Conservation (phyloP, 1,140 invertebrate species). For the Papilio polytes region DNA sequence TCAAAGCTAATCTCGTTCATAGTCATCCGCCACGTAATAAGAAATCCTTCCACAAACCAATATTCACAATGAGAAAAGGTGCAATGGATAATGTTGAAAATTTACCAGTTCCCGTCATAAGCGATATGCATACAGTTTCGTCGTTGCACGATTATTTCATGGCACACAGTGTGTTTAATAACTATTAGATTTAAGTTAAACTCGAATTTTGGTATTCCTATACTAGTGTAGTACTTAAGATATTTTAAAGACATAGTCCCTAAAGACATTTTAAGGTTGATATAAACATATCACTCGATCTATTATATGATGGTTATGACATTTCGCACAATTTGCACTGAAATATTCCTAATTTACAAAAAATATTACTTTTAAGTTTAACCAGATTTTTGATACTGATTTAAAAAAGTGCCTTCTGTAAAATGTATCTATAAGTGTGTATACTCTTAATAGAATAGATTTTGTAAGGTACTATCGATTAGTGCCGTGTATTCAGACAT, state of each 20-base stretch:
- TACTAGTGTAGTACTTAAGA: background rate
- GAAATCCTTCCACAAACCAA: conserved; percentile 51
- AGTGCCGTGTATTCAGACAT: background rate
- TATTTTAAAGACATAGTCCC: background rate
- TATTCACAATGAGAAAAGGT: conserved; percentile 48
- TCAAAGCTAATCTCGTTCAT: conserved; percentile 70
- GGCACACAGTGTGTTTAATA: conserved; percentile 72
- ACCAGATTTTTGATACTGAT: conserved; percentile 24
- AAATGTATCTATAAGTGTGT: conserved; percentile 28
- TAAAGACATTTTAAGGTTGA: conserved; percentile 14
- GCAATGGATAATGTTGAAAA: conserved; percentile 51
- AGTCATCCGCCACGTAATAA: conserved; percentile 68
- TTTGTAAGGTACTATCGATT: conserved; percentile 41
- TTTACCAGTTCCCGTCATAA: conserved; percentile 11
- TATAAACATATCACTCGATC: conserved; percentile 10
- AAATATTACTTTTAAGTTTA: conserved; percentile 25
- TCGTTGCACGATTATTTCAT: conserved; percentile 70
- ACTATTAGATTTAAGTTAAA: conserved; percentile 49
- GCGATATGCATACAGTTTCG: conserved; percentile 50
- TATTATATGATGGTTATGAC: background rate
- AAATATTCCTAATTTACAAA: conserved; percentile 13
- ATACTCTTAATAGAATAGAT: conserved; percentile 43
- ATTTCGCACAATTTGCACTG: background rate
- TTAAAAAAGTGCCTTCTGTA: conserved; percentile 48
- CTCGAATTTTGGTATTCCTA: conserved; percentile 15